Evolutionary conservation across 2,888 invertebrate genomes (phyloP), one percentile per base, ranked within the genome.

Genomic region (Tenthredo mesomela): DNA sequence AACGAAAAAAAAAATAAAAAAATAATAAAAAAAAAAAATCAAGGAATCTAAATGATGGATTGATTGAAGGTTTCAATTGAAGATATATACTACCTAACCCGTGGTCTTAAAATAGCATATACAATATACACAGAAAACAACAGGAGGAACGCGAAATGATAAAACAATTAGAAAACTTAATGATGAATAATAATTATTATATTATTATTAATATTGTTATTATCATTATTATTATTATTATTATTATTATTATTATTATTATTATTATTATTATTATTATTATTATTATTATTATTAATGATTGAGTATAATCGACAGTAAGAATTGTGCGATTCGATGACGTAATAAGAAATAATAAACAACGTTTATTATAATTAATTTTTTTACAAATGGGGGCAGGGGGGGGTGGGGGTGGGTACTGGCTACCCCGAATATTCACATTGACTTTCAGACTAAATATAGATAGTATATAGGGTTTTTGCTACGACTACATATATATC

Each of bases 21-120:
- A 4, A 4, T 3, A 33, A 33, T 4, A 4, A 33, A 33, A 3
- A 33, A 33, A 33, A 33, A 33, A 33, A 61, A 77, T 33, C 33
- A 18, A 80, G 21, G n/a, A 80, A 80, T 47, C 33, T 40, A 80
- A 77, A 67, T 67, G 67, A 18, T 15, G 18, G 33, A 67, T 67
- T 67, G 65, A n/a, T n/a, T 67, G 67, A 33, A 33, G 10, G 25
- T 25, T 61, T 4, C 6, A 37, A 21, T n/a, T n/a, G n/a, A 12
- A 12, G 61, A 25, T 54, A 54, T 4, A 33, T 29, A 29, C 33
- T 33, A 33, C 33, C 54, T 50, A n/a, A n/a, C 18, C 54, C n/a
- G 54, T 54, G 54, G 54, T 54, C n/a, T n/a, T 54, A 37, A 37
- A 54, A 54, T 54, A 54, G 54, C 54, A 54, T 54, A 61, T 29